Evolutionary conservation across 1,140 invertebrate species (phyloP), one percentile per base, ranked within the genome.

Genomic region (Vollenhovia emeryi): DNA sequence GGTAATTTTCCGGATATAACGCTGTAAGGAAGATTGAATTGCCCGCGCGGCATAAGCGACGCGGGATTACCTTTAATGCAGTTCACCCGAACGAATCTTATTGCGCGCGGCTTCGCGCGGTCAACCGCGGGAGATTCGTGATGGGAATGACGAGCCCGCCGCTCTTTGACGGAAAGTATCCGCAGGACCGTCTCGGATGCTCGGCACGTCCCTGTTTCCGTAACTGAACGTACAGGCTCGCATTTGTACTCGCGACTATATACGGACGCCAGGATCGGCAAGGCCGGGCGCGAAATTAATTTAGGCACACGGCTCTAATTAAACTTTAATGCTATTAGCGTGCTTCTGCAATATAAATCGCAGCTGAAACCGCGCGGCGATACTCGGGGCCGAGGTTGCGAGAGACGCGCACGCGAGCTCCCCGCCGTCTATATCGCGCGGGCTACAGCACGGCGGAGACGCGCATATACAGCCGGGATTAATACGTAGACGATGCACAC

Each of bases 401-500:
- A n/a, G 30, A n/a, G 43, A 68, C 21, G 15, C 43, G 55, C 55
- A n/a, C 33, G n/a, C 33, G 60, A 66, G 15, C 33, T 43, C 30
- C n/a, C n/a, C 33, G 45, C 52, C 45, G 60, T 79, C 62, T 79
- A n/a, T 21, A 50, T 50, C 48, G 36, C 36, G 36, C 8, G n/a
- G 36, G 57, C 15, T 30, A 66, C 18, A 24, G 27, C 33, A 40
- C n/a, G n/a, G 33, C 40, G n/a, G 55, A 78, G 69, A 86, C 50
- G 62, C 40, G 24, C 30, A 11, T 45, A 45, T 21, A 62, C 11
- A 27, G 1, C 11, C 9, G n/a, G 50, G 74, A 88, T 88, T 88
- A 88, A 88, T 87, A 85, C 82, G 48, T 52, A 71, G 64, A 48
- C 50, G 43, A 30, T n/a, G 30, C 73, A 48, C 48, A 18, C 85